These are phyloP conservation scores for Melanostigma gelatinosum DNA, from an alignment of 2,113 vertebrate species.

Conservation along the genomic window DNA sequence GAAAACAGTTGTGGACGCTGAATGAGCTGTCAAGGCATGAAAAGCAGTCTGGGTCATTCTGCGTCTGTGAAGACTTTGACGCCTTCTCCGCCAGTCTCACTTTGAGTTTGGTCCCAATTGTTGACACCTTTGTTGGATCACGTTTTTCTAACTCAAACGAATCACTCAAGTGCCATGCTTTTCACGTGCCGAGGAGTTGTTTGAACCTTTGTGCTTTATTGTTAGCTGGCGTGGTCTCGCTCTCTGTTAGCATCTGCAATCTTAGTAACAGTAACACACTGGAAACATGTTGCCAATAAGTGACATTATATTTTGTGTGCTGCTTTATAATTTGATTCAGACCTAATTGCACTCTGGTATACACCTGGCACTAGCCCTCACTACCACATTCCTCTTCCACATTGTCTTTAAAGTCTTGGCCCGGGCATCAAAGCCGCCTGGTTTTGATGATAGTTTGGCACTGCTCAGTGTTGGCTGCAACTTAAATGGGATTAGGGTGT, in stretches of 20 bases:
- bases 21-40: slow-evolving; percentile 54
- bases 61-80: slow-evolving; percentile 49
- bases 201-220: slow-evolving; percentile 62
- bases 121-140: slow-evolving; percentile 60
- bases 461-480: slow-evolving; percentile 74
- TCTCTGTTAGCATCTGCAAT: slow-evolving; percentile 24
- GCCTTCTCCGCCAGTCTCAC: slow-evolving; percentile 21
- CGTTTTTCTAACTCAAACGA: slow-evolving; percentile 43
- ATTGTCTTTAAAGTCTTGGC: slow-evolving; percentile 81
- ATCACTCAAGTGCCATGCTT: slow-evolving; percentile 24
- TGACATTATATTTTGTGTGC: slow-evolving; percentile 72
- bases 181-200: slow-evolving; percentile 62
- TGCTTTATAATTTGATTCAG: slow-evolving; percentile 77
- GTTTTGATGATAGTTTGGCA: slow-evolving; percentile 83
- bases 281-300: slow-evolving; percentile 70
- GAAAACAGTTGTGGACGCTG: slow-evolving; percentile 46
- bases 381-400: slow-evolving; percentile 73
- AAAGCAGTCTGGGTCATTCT: slow-evolving; percentile 56
- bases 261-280: slow-evolving; percentile 43
- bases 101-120: slow-evolving; percentile 51
- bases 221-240: slow-evolving; percentile 42
- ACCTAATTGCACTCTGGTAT: slow-evolving; percentile 79
- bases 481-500: slow-evolving; percentile 80
- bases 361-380: slow-evolving; percentile 80
- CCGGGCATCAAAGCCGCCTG: slow-evolving; percentile 79